Percentiles rank a stretch among this genome's conserved stretches.
These are phyloP conservation scores for Nipponacmea schrenckii DNA, from an alignment of 2,888 invertebrate genomes.

Conservation along the genomic window DNA sequence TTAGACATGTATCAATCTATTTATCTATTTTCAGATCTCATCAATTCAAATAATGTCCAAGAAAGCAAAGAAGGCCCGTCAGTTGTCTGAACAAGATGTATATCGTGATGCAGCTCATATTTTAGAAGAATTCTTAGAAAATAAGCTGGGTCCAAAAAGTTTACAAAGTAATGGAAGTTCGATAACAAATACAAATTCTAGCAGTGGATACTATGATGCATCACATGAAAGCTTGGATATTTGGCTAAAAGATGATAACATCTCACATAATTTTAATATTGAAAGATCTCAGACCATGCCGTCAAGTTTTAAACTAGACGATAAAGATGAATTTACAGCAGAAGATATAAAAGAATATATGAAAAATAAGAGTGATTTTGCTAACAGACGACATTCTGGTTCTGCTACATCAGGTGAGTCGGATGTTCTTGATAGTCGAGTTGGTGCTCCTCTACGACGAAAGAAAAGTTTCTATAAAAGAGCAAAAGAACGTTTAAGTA, in stretches of 20 bases:
- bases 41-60: neutral
- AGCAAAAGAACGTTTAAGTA: constrained; percentile 44
- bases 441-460: constrained; percentile 28
- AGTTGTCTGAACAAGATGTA: constrained; percentile 36
- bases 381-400: neutral
- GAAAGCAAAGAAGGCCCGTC: neutral
- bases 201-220: constrained; percentile 18
- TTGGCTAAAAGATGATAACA: neutral
- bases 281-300: constrained; percentile 18
- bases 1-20: neutral
- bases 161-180: neutral
- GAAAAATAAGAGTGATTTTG: neutral
- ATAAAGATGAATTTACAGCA: constrained; percentile 9
- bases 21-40: neutral
- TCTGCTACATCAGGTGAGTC: constrained; percentile 29
- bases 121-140: constrained; percentile 49
- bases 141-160: constrained; percentile 29
- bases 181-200: neutral
- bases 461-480: constrained; percentile 53
- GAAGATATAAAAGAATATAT: constrained; percentile 9
- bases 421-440: constrained; percentile 18
- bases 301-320: constrained; percentile 13
- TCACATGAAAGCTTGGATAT: constrained; percentile 8
- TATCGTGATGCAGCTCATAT: constrained; percentile 48
- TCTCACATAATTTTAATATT: neutral